Evolutionary conservation across 2,888 invertebrate species (phyloP).

Genomic region (Xestia c-nigrum): DNA sequence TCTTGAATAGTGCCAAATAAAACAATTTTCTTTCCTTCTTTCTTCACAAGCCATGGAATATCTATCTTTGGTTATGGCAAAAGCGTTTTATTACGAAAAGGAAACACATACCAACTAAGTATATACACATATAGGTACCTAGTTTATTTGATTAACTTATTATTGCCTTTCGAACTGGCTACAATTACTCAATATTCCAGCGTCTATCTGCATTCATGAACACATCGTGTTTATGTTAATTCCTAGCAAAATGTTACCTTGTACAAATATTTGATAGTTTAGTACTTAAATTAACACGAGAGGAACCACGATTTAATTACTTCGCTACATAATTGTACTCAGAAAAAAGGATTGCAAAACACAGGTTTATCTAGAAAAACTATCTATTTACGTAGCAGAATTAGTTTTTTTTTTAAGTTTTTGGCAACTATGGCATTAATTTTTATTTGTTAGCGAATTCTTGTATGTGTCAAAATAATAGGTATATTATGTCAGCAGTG

Average conservation of each 20-base stretch:
- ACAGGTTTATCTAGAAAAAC: background rate
- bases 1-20: too few species aligned
- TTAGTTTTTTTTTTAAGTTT: background rate
- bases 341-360: background rate
- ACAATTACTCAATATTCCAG: conserved; percentile 29
- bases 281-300: conserved; percentile 9
- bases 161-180: conserved; percentile 11
- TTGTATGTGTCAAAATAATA: background rate
- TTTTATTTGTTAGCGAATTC: background rate
- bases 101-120: too few species aligned
- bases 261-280: conserved; percentile 38
- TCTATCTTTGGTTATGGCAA: background rate
- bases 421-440: background rate
- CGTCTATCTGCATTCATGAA: conserved; percentile 24
- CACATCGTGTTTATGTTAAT: conserved; percentile 41
- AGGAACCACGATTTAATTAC: conserved; percentile 12
- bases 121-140: too few species aligned
- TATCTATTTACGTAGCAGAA: accelerated
- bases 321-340: background rate
- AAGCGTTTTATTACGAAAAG: background rate
- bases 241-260: conserved; percentile 31
- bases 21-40: too few species aligned
- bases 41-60: background rate
- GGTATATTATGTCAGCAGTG: background rate
- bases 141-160: conserved; percentile 1